Evolutionary conservation across 1,140 invertebrate genomes (phyloP), one percentile per base, ranked within the genome.

Genomic region (Dryas iulia): DNA sequence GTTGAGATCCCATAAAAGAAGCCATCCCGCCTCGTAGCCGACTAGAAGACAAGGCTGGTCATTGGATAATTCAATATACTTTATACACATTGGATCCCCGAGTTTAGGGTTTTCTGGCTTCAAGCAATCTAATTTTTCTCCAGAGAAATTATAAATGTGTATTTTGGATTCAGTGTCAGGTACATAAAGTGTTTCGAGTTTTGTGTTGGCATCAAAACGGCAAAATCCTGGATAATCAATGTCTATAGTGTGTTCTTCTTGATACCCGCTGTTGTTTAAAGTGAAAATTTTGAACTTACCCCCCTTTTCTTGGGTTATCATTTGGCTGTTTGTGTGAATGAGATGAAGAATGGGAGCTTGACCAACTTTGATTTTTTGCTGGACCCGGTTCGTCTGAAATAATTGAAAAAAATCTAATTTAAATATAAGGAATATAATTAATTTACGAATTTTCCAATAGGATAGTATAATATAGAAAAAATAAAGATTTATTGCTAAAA

Each of bases 281-380:
- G 93, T 87, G 93, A 95, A 96, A 64, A 95, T 87, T 86, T 95
- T 95, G 35, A 95, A 90, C 63, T 89, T 87, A 60, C 95, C 95
- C 68, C 92, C 93, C 87, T 96, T 96, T 84, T 95, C 94, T 89
- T 96, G 95, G 26, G 95, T 94, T 57, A 95, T 93, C 74, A 94
- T 83, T 66, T 94, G 93, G 59, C 93, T 88, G 33, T 86, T 83
- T 3, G 93, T 90, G 72, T 91, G 93, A 66, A 93, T 90, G 62
- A 95, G 82, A 58, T 92, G 90, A 64, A 94, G 86, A 64, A 94
- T 93, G 73, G 93, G 79, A 91, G 92, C 81, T 86, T 93, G 91
- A 77, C 91, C 93, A 76, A 93, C 92, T 73, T 91, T 82, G 58
- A 95, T 90, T 86, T 94, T 94, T 64, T 92, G 87, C 72, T 93